A percentile compares a stretch with the other conserved stretches of the same genome.
Conservation (phyloP, 2,113 vertebrate genomes). For the Bos indicus region DNA sequence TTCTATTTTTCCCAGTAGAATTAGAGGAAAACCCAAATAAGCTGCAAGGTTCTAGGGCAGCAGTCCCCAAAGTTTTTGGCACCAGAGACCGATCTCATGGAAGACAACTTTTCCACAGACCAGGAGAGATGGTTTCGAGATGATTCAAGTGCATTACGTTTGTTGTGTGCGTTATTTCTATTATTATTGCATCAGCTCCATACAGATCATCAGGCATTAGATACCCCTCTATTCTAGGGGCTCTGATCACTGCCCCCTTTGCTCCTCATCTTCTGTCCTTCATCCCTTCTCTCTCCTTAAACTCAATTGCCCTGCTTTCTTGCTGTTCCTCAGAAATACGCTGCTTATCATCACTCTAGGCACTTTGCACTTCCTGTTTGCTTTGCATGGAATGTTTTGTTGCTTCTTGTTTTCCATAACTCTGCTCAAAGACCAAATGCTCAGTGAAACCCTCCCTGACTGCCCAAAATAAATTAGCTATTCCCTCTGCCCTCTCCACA, state of each 20-base stretch:
- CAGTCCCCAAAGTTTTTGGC: not conserved
- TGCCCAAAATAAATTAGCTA: not conserved
- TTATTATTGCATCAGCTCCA: not conserved
- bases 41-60: not conserved
- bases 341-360: not conserved
- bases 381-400: not conserved
- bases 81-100: not conserved
- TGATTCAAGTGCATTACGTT: not conserved
- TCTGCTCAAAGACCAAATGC: not conserved
- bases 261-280: not conserved
- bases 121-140: not conserved
- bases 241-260: not conserved
- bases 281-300: not conserved
- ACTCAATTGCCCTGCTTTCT: not conserved
- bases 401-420: not conserved
- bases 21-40: not conserved
- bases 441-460: not conserved
- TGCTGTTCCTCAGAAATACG: not conserved
- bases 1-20: not conserved
- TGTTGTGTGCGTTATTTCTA: not conserved
- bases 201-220: not conserved
- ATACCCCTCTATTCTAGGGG: not conserved
- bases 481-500: not conserved
- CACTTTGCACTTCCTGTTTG: not conserved
- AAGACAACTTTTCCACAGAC: not conserved